Base-by-base conservation (phyloP, 2,888 invertebrate species). In the Cistogaster globosa region DNA sequence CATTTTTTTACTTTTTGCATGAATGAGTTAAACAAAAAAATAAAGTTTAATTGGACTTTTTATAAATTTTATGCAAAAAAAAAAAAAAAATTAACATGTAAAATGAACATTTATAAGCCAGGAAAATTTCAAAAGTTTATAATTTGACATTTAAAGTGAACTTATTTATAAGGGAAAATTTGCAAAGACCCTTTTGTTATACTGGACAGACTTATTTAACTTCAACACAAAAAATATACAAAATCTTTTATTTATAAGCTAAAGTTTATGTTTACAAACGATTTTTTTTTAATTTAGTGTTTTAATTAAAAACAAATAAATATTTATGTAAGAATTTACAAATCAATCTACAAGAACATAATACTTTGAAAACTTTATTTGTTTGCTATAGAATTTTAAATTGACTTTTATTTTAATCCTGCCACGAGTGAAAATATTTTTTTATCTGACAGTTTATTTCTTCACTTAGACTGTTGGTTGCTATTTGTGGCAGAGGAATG, bases 111-210 rank as follows among this genome's bases (percentile, higher is more conserved):
- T 62, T 18, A 74, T 42, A 12, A 38, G 7, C 8, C 22, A n/a
- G 5, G 11, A 3, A 26, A 26, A 26, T n/a, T 36, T 60, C 8
- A 11, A 60, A 14, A n/a, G 16, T 14, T 36, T 14, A 6, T 57
- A 57, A 65, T 75, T 75, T 75, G 63, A 75, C 63, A 75, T 63
- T 38, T 26, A 63, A 26, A 38, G 18, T 74, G 62, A 53, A 63
- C 53, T 42, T 26, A 32, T 60, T 32, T n/a, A 14, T 18, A 48
- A 26, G 32, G 32, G 9, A 58, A 58, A 18, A 51, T 32, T 67
- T 32, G 2, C 51, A 51, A 51, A 26, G 2, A 51, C n/a, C 0
- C 9, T 18, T 53, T 53, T 53, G 32, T 53, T 18, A 60, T 38
- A 20, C 32, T 16, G 2, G n/a, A 7, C 9, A 8, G 36, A 1